A percentile compares a stretch with the other conserved stretches of the same genome.
Conservation (phyloP, 2,797 vertebrate species). For the Mus minutoides region DNA sequence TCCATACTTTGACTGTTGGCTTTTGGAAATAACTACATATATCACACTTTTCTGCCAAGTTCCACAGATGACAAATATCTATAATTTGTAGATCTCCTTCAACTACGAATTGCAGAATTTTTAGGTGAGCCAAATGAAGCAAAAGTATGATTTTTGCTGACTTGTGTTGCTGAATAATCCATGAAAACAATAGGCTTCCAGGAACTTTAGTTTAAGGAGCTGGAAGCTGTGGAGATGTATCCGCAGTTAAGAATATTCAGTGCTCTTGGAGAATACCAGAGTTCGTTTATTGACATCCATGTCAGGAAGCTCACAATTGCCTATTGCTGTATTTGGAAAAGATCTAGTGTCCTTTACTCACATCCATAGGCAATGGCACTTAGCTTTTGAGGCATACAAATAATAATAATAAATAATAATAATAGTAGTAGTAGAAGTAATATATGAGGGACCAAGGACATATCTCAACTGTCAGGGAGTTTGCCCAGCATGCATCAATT, state of each 20-base stretch:
- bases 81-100: background rate
- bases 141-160: background rate
- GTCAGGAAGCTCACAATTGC: too few species aligned
- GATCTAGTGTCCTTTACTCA: background rate
- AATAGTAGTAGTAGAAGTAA: background rate
- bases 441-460: background rate
- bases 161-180: background rate
- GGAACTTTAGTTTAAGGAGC: background rate
- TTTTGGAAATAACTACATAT: background rate
- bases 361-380: fast-evolving
- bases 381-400: too few species aligned
- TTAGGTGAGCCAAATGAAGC: conserved; percentile 22
- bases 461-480: background rate
- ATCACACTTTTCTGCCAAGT: background rate
- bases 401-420: background rate
- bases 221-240: background rate
- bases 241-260: background rate
- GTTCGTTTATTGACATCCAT: too few species aligned
- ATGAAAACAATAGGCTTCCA: background rate
- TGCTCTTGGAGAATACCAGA: background rate
- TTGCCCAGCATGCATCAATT: background rate
- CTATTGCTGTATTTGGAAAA: background rate
- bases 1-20: background rate
- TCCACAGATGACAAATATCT: background rate
- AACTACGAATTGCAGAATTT: background rate